phyloP scores from a whole-genome alignment of 2,888 invertebrate genomes.

The Xylota segnis region DNA sequence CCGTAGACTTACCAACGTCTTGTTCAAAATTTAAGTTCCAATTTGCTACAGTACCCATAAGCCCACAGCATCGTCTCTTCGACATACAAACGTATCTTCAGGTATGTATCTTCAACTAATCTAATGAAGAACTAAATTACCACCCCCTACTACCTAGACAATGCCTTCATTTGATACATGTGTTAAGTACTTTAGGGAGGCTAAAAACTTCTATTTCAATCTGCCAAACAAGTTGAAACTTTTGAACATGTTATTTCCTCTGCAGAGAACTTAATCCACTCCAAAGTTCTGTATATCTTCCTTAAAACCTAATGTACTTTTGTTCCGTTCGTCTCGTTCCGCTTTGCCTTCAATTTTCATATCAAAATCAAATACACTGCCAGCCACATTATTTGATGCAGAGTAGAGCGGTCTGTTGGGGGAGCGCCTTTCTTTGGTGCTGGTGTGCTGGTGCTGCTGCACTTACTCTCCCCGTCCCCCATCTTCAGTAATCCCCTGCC shows the following conservation, averaged over 20 bases:
- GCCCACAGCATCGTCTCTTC: not conserved
- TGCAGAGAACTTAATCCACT: conserved; percentile 61
- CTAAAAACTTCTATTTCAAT: conserved; percentile 55
- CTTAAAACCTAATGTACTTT: conserved; percentile 51
- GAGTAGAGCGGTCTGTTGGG: not conserved
- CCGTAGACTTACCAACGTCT: too few species aligned
- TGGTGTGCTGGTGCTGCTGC: not conserved
- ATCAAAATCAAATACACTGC: conserved; percentile 26
- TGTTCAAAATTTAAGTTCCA: too few species aligned
- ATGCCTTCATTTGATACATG: conserved; percentile 42
- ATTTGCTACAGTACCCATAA: not conserved
- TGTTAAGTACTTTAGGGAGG: conserved; percentile 36
- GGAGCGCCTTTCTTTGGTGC: not conserved
- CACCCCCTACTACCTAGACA: not conserved
- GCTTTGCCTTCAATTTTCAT: conserved; percentile 20
- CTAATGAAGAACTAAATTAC: conserved; percentile 23
- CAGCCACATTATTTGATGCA: conserved; percentile 6
- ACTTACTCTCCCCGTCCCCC: not conserved
- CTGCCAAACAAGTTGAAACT: conserved; percentile 49
- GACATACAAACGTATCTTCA: not conserved
- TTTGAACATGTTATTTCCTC: conserved; percentile 26
- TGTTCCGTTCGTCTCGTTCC: not conserved
- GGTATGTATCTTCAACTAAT: not conserved
- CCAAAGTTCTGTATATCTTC: conserved; percentile 60
- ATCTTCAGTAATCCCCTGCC: not conserved